Conservation (phyloP, 2,888 invertebrate genomes). For the Calameuta idolon region DNA sequence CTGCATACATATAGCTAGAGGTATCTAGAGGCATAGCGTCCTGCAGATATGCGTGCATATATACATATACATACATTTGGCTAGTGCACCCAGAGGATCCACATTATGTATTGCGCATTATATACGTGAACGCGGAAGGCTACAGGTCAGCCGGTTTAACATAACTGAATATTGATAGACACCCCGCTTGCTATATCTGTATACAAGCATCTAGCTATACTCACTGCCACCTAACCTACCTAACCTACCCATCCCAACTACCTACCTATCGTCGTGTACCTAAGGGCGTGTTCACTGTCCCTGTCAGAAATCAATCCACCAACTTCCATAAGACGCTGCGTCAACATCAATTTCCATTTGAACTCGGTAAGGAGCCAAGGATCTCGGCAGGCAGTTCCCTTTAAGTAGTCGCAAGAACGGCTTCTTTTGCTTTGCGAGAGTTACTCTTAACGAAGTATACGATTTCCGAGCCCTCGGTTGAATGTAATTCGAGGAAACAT, state of each 20-base stretch:
- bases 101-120: conserved; percentile 23
- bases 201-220: neutral
- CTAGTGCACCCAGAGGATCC: conserved; percentile 20
- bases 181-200: conserved; percentile 5
- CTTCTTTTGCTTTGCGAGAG: neutral
- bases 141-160: conserved; percentile 34
- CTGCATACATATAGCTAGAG: neutral
- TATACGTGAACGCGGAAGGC: conserved; percentile 16
- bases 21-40: neutral
- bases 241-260: neutral
- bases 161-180: conserved; percentile 43
- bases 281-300: too few species aligned
- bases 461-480: neutral
- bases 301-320: conserved; percentile 19
- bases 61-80: neutral
- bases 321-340: conserved; percentile 1
- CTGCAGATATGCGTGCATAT: neutral
- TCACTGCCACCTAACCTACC: neutral
- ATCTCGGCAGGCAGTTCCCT: neutral
- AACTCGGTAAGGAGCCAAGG: neutral
- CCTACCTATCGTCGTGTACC: neutral
- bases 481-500: neutral
- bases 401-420: neutral
- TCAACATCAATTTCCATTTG: neutral
- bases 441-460: neutral